phyloP scores from a whole-genome alignment of 2,888 invertebrate genomes.

The Tortrix viridana region DNA sequence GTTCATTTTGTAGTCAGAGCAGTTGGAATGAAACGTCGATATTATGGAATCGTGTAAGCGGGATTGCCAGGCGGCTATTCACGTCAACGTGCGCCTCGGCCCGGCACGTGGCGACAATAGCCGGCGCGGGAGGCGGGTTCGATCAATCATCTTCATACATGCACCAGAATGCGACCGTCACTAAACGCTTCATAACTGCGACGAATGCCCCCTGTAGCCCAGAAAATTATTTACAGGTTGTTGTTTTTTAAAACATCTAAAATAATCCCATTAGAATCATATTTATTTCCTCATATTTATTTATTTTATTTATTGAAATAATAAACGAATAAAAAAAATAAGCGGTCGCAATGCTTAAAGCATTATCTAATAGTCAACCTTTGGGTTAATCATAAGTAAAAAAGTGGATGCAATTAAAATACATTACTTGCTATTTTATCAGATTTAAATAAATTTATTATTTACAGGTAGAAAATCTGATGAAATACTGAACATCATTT shows the following conservation, averaged over 20 bases:
- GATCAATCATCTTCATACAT: conserved; percentile 61
- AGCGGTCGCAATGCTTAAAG: too few species aligned
- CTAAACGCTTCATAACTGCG: conserved; percentile 19
- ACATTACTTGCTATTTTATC: background rate
- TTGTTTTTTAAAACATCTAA: too few species aligned
- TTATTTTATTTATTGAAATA: too few species aligned
- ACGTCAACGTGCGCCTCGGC: conserved; percentile 55
- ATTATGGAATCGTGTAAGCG: conserved; percentile 61
- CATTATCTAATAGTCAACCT: too few species aligned
- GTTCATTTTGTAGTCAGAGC: conserved; percentile 22
- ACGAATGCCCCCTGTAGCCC: too few species aligned
- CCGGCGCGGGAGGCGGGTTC: conserved; percentile 60
- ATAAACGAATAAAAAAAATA: too few species aligned
- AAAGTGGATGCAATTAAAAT: too few species aligned
- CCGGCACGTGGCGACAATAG: conserved; percentile 69
- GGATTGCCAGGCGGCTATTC: conserved; percentile 64
- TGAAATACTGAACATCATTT: conserved; percentile 25
- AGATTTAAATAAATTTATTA: conserved; percentile 7
- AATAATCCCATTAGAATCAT: too few species aligned
- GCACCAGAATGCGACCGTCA: conserved; percentile 26
- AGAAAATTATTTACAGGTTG: too few species aligned
- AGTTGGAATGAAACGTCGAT: conserved; percentile 50
- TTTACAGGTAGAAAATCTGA: conserved; percentile 12
- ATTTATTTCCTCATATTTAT: too few species aligned
- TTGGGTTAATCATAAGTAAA: too few species aligned